A percentile compares a stretch with the other conserved stretches of the same genome.
phyloP scores from a whole-genome alignment of 2,113 vertebrate species.

The Grallaria varia region DNA sequence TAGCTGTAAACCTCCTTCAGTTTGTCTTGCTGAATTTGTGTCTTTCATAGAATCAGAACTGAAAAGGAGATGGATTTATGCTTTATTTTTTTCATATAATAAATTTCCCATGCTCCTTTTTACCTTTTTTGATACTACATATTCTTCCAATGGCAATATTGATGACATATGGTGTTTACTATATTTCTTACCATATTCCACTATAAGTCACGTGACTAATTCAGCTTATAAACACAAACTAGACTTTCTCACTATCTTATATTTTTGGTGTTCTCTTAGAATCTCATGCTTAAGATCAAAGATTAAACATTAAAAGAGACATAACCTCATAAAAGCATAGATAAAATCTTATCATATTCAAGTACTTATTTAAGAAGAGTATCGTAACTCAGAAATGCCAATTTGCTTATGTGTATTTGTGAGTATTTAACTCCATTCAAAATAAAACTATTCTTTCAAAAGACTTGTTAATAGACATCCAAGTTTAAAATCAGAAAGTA shows the following conservation, averaged over 20 bases:
- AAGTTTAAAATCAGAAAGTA: neutral
- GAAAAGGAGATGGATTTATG: neutral
- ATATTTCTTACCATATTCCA: neutral
- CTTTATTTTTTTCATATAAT: neutral
- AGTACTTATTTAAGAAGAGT: neutral
- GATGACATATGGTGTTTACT: neutral
- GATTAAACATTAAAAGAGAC: neutral
- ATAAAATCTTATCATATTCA: neutral
- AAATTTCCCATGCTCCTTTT: neutral
- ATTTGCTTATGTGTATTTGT: neutral
- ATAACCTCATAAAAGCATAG: neutral
- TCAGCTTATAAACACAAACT: neutral
- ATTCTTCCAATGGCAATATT: neutral
- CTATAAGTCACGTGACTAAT: neutral
- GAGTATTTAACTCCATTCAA: neutral
- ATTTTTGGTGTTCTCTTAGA: neutral
- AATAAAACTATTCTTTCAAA: neutral
- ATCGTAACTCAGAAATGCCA: neutral
- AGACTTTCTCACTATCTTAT: neutral
- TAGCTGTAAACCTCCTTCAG: neutral
- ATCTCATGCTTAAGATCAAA: neutral
- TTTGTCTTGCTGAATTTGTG: neutral
- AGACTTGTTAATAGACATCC: neutral
- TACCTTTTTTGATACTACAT: neutral
- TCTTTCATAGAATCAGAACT: neutral